Conservation (phyloP, 2,888 invertebrate genomes). For the Sinhomidia bicolor region DNA sequence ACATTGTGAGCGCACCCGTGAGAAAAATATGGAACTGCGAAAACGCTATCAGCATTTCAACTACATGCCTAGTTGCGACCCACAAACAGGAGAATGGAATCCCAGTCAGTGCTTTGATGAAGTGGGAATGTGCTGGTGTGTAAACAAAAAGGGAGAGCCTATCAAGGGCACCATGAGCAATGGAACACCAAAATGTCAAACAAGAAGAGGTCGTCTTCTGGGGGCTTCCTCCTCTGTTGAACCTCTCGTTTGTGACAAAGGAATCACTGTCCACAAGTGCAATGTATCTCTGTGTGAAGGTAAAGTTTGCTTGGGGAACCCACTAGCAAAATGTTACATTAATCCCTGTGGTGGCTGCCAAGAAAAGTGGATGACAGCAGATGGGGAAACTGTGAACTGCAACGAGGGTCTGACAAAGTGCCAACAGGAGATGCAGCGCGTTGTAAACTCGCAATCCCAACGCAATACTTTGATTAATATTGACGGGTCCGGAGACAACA, state of each 20-base stretch:
- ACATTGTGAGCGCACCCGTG: constrained; percentile 90
- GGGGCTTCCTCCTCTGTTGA: constrained; percentile 67
- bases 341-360: constrained; percentile 82
- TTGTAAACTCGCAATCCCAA: constrained; percentile 67
- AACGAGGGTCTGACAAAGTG: constrained; percentile 79
- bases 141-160: constrained; percentile 89
- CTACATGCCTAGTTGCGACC: constrained; percentile 90
- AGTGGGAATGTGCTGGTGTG: constrained; percentile 92
- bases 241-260: constrained; percentile 81
- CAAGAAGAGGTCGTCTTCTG: constrained; percentile 84
- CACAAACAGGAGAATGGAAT: constrained; percentile 89
- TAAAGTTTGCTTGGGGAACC: constrained; percentile 81
- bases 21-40: constrained; percentile 89
- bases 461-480: background rate
- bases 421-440: constrained; percentile 80
- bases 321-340: constrained; percentile 81
- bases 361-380: constrained; percentile 80
- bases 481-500: background rate
- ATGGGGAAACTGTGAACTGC: constrained; percentile 81
- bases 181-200: constrained; percentile 90
- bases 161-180: constrained; percentile 90
- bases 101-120: constrained; percentile 90
- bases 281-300: constrained; percentile 81
- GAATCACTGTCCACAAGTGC: constrained; percentile 81
- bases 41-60: constrained; percentile 88